Percentiles rank a stretch among this genome's conserved stretches.
Conservation (phyloP, 1,140 invertebrate genomes). For the Drosophila willistoni region DNA sequence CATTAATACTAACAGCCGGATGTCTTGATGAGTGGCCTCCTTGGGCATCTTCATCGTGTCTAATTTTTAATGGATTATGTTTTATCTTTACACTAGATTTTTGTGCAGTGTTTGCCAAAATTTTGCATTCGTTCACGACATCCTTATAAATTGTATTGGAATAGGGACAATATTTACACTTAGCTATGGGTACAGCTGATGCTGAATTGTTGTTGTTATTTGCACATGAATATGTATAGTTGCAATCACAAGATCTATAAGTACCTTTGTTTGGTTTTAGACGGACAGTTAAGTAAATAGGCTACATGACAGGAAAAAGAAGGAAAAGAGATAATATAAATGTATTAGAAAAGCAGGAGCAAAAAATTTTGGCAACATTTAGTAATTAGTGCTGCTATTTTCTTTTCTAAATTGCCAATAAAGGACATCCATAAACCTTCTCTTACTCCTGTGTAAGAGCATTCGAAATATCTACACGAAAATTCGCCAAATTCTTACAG, state of each 20-base stretch:
- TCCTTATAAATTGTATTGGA: slow-evolving; percentile 56
- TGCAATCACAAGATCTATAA: slow-evolving; percentile 87
- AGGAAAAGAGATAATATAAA: slow-evolving; percentile 47
- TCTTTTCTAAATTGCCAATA: too few species aligned
- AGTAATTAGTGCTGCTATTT: too few species aligned
- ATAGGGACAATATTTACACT: slow-evolving; percentile 63
- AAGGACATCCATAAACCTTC: too few species aligned
- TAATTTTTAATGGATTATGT: slow-evolving; percentile 37
- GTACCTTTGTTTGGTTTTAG: slow-evolving; percentile 91
- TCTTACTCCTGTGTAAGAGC: too few species aligned
- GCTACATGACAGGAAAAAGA: slow-evolving; percentile 86
- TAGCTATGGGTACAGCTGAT: slow-evolving; percentile 80
- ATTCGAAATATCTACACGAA: too few species aligned
- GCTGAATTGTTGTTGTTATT: slow-evolving; percentile 78
- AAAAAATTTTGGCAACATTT: not conserved
- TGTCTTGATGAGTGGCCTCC: slow-evolving; percentile 26
- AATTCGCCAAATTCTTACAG: too few species aligned
- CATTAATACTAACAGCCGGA: slow-evolving; percentile 84
- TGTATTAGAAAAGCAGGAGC: slow-evolving; percentile 53
- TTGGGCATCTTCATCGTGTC: slow-evolving; percentile 12
- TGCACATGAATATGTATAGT: slow-evolving; percentile 72
- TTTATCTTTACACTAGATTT: slow-evolving; percentile 22
- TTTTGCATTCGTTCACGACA: slow-evolving; percentile 40
- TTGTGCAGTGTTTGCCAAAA: slow-evolving; percentile 30
- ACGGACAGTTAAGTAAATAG: slow-evolving; percentile 90